These are phyloP conservation scores for Micoletzkya japonica DNA, from an alignment of 2,888 invertebrate species.

Conservation along the genomic window DNA sequence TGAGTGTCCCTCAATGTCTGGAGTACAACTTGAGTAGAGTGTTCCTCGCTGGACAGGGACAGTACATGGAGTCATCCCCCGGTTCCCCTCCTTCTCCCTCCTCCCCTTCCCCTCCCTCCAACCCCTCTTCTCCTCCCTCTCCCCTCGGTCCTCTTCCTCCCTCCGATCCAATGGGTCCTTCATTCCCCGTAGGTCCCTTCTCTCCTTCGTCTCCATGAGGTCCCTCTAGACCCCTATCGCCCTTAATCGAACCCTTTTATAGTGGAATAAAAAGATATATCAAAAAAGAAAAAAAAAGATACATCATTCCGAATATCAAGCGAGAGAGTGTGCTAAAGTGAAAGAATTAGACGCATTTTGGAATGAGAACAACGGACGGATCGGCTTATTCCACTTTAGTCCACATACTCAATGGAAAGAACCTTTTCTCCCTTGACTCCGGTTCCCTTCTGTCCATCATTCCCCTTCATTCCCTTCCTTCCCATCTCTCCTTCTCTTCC, in stretches of 20 bases:
- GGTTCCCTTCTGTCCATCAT: not conserved
- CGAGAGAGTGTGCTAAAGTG: too few species aligned
- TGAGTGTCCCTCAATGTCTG: not conserved
- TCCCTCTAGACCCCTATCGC: too few species aligned
- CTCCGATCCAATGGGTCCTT: not conserved
- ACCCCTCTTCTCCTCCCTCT: not conserved
- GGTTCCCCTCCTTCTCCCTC: constrained; percentile 5
- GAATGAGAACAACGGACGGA: too few species aligned
- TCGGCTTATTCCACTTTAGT: too few species aligned
- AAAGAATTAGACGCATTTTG: too few species aligned
- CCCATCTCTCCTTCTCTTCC: constrained; percentile 1
- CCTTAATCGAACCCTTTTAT: too few species aligned
- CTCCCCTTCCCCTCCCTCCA: not conserved
- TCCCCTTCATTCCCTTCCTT: not conserved
- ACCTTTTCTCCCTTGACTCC: too few species aligned
- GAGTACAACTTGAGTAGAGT: not conserved
- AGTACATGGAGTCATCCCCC: not conserved
- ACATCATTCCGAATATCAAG: too few species aligned
- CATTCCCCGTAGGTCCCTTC: not conserved
- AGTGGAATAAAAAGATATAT: too few species aligned
- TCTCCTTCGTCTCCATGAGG: not conserved
- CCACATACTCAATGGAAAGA: too few species aligned
- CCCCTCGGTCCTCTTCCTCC: not conserved
- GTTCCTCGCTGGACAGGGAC: not conserved
- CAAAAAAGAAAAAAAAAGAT: too few species aligned